Conservation (phyloP, 2,888 invertebrate genomes). For the Drosophila lutescens region DNA sequence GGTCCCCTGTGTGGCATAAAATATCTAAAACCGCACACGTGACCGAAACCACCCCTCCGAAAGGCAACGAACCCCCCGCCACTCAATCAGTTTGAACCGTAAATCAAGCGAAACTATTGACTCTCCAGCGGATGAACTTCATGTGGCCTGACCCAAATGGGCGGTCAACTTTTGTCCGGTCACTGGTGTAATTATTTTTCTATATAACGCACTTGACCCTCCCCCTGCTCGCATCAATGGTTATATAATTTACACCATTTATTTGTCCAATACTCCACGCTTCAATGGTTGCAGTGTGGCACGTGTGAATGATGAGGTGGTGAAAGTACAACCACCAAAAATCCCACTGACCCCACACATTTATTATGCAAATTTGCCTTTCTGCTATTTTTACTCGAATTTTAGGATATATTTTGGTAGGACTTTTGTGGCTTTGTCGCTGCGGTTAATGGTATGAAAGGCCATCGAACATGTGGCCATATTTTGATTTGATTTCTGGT, state of each 20-base stretch:
- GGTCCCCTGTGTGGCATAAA: constrained; percentile 53
- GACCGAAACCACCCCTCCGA: constrained; percentile 28
- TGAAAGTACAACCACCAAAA: constrained; percentile 28
- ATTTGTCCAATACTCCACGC: constrained; percentile 54
- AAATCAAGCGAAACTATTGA: constrained; percentile 49
- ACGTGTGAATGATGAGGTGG: constrained; percentile 35
- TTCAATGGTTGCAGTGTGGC: constrained; percentile 38
- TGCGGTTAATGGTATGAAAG: constrained; percentile 44
- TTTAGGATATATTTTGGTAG: constrained; percentile 30
- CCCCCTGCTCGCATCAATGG: constrained; percentile 32
- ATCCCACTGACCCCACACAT: constrained; percentile 30
- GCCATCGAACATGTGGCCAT: constrained; percentile 50
- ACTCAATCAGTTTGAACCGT: constrained; percentile 15
- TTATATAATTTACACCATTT: constrained; percentile 56
- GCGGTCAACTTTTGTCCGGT: constrained; percentile 48
- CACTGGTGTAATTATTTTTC: constrained; percentile 50
- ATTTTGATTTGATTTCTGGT: constrained; percentile 13
- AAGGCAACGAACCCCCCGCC: constrained; percentile 3
- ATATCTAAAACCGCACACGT: constrained; percentile 48
- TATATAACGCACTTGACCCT: constrained; percentile 41
- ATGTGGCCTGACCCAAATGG: constrained; percentile 52
- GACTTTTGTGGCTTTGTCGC: constrained; percentile 17
- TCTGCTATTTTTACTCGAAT: constrained; percentile 12
- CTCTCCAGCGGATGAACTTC: constrained; percentile 29
- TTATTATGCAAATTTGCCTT: constrained; percentile 57